Evolutionary conservation across 1,140 invertebrate species (phyloP).

Genomic region (Drosophila sproati): DNA sequence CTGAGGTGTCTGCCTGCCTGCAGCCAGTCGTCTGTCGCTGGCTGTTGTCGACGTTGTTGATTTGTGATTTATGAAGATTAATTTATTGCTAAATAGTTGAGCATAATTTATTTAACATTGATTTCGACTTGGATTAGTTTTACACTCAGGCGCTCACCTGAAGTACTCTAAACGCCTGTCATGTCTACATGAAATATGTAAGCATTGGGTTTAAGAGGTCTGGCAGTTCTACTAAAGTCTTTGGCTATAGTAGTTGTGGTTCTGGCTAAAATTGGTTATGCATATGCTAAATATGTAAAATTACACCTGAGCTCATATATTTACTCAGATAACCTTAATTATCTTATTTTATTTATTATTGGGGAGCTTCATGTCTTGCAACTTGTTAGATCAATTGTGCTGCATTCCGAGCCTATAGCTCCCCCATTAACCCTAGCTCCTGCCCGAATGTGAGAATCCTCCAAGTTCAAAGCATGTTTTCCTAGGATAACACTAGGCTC

Average conservation of each 20-base stretch:
- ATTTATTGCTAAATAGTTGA: conserved; percentile 83
- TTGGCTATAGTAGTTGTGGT: neutral
- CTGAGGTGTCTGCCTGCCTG: conserved; percentile 19
- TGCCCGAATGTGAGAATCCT: too few species aligned
- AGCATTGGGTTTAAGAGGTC: neutral
- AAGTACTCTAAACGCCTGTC: conserved; percentile 17
- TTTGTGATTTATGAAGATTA: conserved; percentile 84
- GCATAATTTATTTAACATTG: conserved; percentile 81
- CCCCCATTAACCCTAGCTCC: too few species aligned
- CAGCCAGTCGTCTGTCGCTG: conserved; percentile 13
- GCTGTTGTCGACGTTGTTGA: conserved; percentile 69
- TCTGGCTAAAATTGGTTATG: neutral
- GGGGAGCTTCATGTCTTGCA: too few species aligned
- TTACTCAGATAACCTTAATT: too few species aligned
- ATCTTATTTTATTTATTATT: too few species aligned
- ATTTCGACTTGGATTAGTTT: conserved; percentile 66
- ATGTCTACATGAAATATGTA: neutral
- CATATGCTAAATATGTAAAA: too few species aligned
- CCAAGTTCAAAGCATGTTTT: too few species aligned
- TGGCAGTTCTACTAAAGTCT: too few species aligned
- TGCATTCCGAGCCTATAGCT: too few species aligned
- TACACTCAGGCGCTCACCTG: conserved; percentile 20
- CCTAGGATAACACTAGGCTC: too few species aligned
- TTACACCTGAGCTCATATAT: too few species aligned
- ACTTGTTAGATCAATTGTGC: too few species aligned